Evolutionary conservation across 1,140 invertebrate genomes (phyloP).

Genomic region (Belonocnema kinseyi): DNA sequence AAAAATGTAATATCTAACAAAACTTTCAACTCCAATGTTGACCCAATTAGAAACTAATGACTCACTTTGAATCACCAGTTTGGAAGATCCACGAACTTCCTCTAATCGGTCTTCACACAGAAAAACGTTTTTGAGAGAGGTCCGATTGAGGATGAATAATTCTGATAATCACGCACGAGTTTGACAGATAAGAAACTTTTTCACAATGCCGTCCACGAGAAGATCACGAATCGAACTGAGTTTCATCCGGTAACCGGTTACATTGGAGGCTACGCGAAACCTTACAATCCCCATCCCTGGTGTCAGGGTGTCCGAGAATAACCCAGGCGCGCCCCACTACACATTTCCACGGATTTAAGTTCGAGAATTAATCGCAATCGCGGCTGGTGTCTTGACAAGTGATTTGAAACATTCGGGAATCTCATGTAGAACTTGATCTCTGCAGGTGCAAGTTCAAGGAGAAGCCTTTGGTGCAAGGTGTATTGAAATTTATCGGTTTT

Average conservation of each 20-base stretch:
- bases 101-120: neutral
- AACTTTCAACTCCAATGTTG: too few species aligned
- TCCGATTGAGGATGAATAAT: neutral
- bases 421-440: too few species aligned
- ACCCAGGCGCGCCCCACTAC: conserved; percentile 58
- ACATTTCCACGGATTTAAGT: conserved; percentile 25
- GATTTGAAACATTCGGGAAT: too few species aligned
- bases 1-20: too few species aligned
- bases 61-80: too few species aligned
- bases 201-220: conserved; percentile 41
- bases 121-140: too few species aligned
- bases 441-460: too few species aligned
- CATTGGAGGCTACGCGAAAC: conserved; percentile 55
- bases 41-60: too few species aligned
- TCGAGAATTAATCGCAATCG: neutral
- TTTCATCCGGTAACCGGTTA: conserved; percentile 24
- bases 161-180: conserved; percentile 12
- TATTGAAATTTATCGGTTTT: too few species aligned
- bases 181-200: conserved; percentile 6
- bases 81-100: too few species aligned
- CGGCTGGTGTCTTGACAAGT: too few species aligned
- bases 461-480: too few species aligned
- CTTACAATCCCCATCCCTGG: conserved; percentile 58
- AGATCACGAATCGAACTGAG: conserved; percentile 52
- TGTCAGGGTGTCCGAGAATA: conserved; percentile 69